Evolutionary conservation across 2,113 vertebrate species (phyloP), one percentile per base, ranked within the genome.

Genomic region (Lontra canadensis): DNA sequence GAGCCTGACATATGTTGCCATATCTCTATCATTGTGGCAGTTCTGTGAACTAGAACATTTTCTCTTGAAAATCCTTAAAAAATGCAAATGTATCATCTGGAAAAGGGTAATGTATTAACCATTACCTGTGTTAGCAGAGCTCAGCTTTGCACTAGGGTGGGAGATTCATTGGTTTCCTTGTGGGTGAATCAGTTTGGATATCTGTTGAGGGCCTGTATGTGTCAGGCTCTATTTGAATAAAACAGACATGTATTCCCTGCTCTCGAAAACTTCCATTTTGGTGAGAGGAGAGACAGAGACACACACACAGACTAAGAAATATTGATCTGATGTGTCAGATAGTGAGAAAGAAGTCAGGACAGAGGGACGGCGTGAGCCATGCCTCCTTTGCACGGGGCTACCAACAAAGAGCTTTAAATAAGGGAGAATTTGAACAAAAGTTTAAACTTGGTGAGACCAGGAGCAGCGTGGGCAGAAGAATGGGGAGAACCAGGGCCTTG

Each of bases 21-120:
- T 67, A 42, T 31, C 39, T 34, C n/a, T 69, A n/a, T 47, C 42
- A 29, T 1, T 12, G 25, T 39, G 12, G 63, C 34, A 6, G 11
- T 78, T 88, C 57, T 59, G 79, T 85, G 80, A 57, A 42, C 65
- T 34, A 44, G 83, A 74, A 78, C 39, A 83, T 42, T 61, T 87
- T 80, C 84, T 95, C 31, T 76, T 26, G 63, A 80, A 97, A 63
- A 81, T 84, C 55, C 36, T 79, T 59, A 57, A 73, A 65, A 86
- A 78, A 61, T 42, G 57, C 44, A 88, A 83, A 78, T 4, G 3
- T 18, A 34, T 63, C 18, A 7, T 44, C 85, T 65, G 15, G 63
- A n/a, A 90, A 90, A 34, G 26, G 23, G 26, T 20, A 57, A 34
- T 52, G 6, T 47, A 13, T 61, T 81, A 93, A 71, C 55, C 49